Evolutionary conservation across 2,888 invertebrate species (phyloP).

Genomic region (Rambutsinella grinnellia): DNA sequence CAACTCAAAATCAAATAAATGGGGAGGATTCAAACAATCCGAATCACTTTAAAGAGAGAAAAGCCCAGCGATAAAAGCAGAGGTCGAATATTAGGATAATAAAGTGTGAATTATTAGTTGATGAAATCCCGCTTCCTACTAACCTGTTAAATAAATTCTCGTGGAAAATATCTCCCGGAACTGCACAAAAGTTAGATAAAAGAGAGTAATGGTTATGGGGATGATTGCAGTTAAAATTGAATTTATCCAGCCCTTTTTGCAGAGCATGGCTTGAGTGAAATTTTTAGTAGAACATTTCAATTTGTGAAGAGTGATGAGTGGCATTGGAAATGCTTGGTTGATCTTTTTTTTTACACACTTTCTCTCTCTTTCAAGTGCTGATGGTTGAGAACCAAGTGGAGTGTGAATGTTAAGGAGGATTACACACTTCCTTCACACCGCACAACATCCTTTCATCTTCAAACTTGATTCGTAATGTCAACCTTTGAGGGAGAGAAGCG

Average conservation of each 20-base stretch:
- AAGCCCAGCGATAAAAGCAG: too few relatives aligned
- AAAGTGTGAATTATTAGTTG: background rate
- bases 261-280: background rate
- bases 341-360: background rate
- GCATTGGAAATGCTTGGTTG: background rate
- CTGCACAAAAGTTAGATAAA: background rate
- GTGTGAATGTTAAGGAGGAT: too few relatives aligned
- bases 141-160: background rate
- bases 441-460: background rate
- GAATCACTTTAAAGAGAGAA: too few relatives aligned
- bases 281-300: background rate
- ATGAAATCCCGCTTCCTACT: background rate
- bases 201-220: too few relatives aligned
- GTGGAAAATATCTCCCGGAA: background rate
- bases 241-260: too few relatives aligned
- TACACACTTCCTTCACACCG: background rate
- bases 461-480: constrained; percentile 1
- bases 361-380: too few relatives aligned
- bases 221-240: too few relatives aligned
- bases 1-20: background rate
- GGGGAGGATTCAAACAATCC: too few relatives aligned
- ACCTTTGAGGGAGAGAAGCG: background rate
- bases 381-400: too few relatives aligned
- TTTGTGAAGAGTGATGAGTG: background rate
- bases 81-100: too few relatives aligned